phyloP scores from a whole-genome alignment of 1,140 invertebrate genomes.

The Eueides isabella region DNA sequence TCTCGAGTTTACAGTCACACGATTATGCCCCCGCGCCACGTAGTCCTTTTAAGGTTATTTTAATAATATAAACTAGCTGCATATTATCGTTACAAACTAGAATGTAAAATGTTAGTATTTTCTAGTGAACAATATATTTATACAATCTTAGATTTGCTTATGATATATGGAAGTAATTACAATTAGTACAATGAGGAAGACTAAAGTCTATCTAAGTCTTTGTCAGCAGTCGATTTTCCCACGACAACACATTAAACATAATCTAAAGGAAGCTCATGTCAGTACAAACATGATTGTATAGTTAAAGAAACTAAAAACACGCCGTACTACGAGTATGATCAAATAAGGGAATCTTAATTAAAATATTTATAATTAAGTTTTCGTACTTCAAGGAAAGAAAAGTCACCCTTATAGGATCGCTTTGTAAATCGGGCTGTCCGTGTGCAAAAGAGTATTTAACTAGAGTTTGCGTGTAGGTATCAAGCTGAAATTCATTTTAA shows the following conservation, averaged over 20 bases:
- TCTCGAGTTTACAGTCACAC: too few species aligned
- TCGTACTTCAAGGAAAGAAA: too few species aligned
- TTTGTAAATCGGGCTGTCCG: too few species aligned
- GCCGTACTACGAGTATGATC: neutral
- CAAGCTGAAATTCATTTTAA: too few species aligned
- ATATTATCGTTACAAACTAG: neutral
- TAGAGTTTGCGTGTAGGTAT: too few species aligned
- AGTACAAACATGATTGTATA: slow-evolving; percentile 7
- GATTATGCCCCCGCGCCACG: too few species aligned
- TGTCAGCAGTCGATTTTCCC: slow-evolving; percentile 28
- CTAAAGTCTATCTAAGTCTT: slow-evolving; percentile 16
- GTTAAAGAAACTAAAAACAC: neutral
- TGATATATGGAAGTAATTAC: slow-evolving; percentile 16
- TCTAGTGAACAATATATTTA: neutral
- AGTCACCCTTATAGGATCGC: too few species aligned
- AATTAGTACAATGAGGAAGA: slow-evolving; percentile 26
- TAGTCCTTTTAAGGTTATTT: neutral
- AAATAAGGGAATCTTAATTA: neutral
- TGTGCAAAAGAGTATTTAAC: too few species aligned
- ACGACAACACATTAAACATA: slow-evolving; percentile 32
- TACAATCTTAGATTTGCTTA: neutral
- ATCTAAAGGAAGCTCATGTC: slow-evolving; percentile 13
- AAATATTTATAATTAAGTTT: neutral
- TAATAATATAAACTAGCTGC: neutral
- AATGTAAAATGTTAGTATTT: slow-evolving; percentile 1